A percentile compares a stretch with the other conserved stretches of the same genome.
Conservation (phyloP, 1,140 invertebrate species). For the Drosophila tristis region DNA sequence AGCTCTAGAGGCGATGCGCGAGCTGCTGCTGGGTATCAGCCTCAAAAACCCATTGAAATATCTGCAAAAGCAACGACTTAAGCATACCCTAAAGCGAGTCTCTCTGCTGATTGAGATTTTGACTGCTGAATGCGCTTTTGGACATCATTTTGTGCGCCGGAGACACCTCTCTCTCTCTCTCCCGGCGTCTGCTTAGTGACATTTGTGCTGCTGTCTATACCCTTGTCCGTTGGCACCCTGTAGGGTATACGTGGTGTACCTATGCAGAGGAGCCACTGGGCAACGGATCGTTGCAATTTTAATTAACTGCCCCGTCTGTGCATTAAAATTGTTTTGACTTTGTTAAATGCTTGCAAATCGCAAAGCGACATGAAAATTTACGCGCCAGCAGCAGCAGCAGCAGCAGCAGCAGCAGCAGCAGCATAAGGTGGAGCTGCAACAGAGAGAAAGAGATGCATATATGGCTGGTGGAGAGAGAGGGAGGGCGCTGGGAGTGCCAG, state of each 20-base stretch:
- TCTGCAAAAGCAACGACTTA: too few species aligned
- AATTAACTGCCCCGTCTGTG: slow-evolving; percentile 79
- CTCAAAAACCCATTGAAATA: too few species aligned
- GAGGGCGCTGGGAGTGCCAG: too few species aligned
- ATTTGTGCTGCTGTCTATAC: too few species aligned
- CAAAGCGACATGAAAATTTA: slow-evolving; percentile 81
- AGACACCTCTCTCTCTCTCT: background rate
- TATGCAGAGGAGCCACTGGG: slow-evolving; percentile 27
- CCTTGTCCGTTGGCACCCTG: slow-evolving; percentile 3
- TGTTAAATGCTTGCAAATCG: slow-evolving; percentile 82
- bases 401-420: background rate
- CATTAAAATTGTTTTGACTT: slow-evolving; percentile 83
- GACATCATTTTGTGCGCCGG: slow-evolving; percentile 16
- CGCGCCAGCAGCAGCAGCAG: slow-evolving; percentile 46
- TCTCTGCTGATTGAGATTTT: too few species aligned
- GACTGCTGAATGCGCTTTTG: too few species aligned
- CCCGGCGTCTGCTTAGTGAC: background rate
- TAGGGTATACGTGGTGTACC: slow-evolving; percentile 31
- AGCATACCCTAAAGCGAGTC: too few species aligned
- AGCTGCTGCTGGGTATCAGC: too few species aligned
- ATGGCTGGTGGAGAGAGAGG: background rate
- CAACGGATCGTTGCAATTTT: slow-evolving; percentile 78
- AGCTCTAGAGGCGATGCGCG: too few species aligned
- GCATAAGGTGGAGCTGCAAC: slow-evolving; percentile 18
- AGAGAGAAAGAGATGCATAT: background rate